Percentiles rank a stretch among this genome's conserved stretches.
These are phyloP conservation scores for Acromyrmex charruanus DNA, from an alignment of 1,140 invertebrate species.

Conservation along the genomic window DNA sequence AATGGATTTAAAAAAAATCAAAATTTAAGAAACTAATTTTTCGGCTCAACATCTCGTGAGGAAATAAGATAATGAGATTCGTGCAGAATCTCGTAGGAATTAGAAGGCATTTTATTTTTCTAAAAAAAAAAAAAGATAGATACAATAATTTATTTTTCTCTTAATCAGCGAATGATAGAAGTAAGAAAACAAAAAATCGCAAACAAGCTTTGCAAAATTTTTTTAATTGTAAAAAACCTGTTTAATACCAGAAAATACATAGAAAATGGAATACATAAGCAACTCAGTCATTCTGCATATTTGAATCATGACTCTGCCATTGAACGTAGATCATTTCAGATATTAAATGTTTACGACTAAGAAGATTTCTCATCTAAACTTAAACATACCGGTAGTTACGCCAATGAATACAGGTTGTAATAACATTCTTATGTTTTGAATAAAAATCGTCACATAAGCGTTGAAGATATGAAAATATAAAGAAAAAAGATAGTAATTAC, in stretches of 20 bases:
- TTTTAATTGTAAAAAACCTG: background rate
- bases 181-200: background rate
- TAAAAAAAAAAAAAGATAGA: no score
- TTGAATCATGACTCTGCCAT: background rate
- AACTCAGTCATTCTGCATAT: background rate
- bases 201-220: background rate
- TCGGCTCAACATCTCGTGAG: background rate
- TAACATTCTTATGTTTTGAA: slow-evolving; percentile 16
- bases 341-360: background rate
- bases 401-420: slow-evolving; percentile 45
- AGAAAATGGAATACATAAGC: background rate
- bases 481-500: slow-evolving; percentile 71
- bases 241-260: background rate
- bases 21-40: background rate
- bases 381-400: slow-evolving; percentile 31
- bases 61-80: no score
- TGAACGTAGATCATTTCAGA: background rate
- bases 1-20: background rate
- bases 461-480: slow-evolving; percentile 52
- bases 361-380: background rate
- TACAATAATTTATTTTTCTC: no score
- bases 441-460: slow-evolving; percentile 44
- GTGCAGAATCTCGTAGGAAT: no score
- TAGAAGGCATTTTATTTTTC: no score
- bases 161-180: background rate